Base-by-base conservation (phyloP, 2,113 vertebrate species). In the Tychaedon coryphoeus region DNA sequence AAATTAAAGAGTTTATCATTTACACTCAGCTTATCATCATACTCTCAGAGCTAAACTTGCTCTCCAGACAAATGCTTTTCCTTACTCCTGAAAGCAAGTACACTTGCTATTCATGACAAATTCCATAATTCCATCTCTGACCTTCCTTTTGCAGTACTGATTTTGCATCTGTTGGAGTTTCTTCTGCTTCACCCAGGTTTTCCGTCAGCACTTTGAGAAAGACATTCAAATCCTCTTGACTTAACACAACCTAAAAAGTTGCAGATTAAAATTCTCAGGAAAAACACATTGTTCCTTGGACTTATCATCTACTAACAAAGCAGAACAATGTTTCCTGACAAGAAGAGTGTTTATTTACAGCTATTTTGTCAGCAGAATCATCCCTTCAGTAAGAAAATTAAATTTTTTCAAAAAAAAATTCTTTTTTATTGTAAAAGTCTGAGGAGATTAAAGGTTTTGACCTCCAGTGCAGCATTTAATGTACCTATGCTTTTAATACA, bases 151-250 rank as follows among this genome's bases (percentile, higher is more conserved):
- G 96, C 31, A 80, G 48, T 26, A 56, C 29, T 47, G 95, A 61
- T 31, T 98, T 98, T 47, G 67, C 47, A 74, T 71, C 82, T 51
- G 28, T 83, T 76, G 82, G 61, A 14, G 94, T 96, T 81, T 94
- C 97, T 74, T 96, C 97, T 45, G 97, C 98, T 94, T 99, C 99
- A 26, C 98, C 98, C 70, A 99, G 98, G 97, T 99, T 99, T 98
- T 99, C 99, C 2, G 92, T 95, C 85, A 99, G 80, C 60, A 99
- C 98, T 97, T 98, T 99, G 97, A 99, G 98, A 57, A 99, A 97
- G 64, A 99, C 97, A 26, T 96, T 97, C 57, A 99, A 91, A 96
- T 99, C 99, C 53, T 99, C 99, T 92, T 99, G 98, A 82, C 98
- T 98, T 88, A 99, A 96, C 85, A 90, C 96, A 96, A 99, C 97